phyloP scores from a whole-genome alignment of 2,888 invertebrate species.

The Ormyrus labotus region DNA sequence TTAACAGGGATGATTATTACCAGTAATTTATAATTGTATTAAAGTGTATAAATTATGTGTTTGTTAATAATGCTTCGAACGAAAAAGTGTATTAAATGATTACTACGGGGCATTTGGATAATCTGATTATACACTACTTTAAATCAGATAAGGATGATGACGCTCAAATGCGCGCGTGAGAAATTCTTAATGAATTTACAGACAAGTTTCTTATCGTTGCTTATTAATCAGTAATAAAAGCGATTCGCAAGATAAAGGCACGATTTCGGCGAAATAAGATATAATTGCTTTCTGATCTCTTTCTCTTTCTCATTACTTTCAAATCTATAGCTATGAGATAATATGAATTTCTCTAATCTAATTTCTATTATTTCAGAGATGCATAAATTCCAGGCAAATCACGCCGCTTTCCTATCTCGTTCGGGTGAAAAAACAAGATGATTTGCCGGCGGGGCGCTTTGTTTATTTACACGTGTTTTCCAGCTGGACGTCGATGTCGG shows the following conservation, averaged over 20 bases:
- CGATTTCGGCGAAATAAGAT: background rate
- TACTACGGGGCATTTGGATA: no score
- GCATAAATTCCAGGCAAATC: background rate
- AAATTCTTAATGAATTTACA: no score
- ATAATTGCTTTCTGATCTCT: constrained; percentile 16
- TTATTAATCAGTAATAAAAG: constrained; percentile 9
- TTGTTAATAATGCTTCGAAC: no score
- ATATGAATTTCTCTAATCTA: background rate
- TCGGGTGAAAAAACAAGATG: constrained; percentile 11
- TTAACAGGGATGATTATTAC: no score
- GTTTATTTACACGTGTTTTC: constrained; percentile 15
- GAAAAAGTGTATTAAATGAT: no score
- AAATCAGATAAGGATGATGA: no score
- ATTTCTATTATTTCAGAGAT: background rate
- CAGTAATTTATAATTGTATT: no score
- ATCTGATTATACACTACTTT: no score
- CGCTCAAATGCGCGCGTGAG: no score
- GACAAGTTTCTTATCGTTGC: background rate
- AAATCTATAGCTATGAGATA: background rate
- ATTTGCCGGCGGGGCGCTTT: constrained; percentile 1
- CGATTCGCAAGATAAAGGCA: background rate
- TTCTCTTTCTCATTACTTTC: background rate
- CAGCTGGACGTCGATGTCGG: background rate
- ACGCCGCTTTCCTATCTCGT: background rate
- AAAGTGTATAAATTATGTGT: no score